Percentiles rank a stretch among this genome's conserved stretches.
Conservation (phyloP, 2,888 invertebrate genomes). For the Drosophila mettleri region DNA sequence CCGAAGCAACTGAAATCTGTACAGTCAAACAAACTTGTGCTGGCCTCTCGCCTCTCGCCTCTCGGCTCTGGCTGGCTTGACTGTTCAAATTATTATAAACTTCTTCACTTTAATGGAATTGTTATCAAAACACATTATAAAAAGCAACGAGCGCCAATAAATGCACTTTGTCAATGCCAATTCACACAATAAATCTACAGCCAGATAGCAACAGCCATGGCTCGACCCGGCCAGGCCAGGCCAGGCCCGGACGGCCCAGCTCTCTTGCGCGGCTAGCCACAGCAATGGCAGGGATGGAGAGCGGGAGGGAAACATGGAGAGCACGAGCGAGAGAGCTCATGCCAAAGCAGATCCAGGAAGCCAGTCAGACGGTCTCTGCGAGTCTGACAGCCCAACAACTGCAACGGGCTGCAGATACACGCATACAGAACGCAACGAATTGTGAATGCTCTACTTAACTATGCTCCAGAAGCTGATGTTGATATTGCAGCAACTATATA, state of each 20-base stretch:
- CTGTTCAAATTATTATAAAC: conserved; percentile 80
- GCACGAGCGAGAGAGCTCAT: conserved; percentile 12
- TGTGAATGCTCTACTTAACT: conserved; percentile 21
- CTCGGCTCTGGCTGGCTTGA: conserved; percentile 29
- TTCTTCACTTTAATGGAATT: conserved; percentile 83
- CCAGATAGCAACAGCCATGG: conserved; percentile 70
- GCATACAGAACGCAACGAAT: conserved; percentile 8
- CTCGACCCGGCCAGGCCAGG: conserved; percentile 35
- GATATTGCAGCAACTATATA: no score
- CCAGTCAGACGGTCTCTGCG: conserved; percentile 52
- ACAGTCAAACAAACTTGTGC: conserved; percentile 18
- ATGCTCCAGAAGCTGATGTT: background rate
- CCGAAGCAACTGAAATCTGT: conserved; percentile 40
- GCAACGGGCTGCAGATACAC: conserved; percentile 2
- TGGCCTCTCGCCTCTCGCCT: background rate
- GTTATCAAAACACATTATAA: conserved; percentile 81
- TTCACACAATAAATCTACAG: conserved; percentile 83
- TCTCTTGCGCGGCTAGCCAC: background rate
- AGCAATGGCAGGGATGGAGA: background rate
- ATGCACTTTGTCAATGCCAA: conserved; percentile 84
- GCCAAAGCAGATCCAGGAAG: conserved; percentile 58
- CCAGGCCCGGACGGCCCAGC: conserved; percentile 15
- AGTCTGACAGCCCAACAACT: conserved; percentile 43
- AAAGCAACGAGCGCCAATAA: conserved; percentile 75
- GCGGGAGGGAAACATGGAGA: background rate